Percentiles rank a stretch among this genome's conserved stretches.
These are phyloP conservation scores for Drosophila pallidifrons DNA, from an alignment of 1,140 invertebrate genomes.

Conservation along the genomic window DNA sequence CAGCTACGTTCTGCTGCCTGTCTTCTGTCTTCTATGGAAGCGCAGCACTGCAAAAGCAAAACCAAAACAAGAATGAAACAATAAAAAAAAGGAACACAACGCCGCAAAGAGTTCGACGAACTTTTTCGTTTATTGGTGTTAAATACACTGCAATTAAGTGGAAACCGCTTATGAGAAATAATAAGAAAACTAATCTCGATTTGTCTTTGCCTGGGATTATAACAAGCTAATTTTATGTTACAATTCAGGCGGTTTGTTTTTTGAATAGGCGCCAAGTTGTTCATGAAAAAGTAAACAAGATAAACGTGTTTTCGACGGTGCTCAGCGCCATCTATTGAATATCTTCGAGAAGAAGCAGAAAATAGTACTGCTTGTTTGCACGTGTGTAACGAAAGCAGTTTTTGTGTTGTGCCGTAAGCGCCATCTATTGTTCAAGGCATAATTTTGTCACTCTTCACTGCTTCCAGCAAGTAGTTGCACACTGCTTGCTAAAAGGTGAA, in stretches of 20 bases:
- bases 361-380: background rate
- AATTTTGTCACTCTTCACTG: background rate
- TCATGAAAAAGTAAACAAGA: background rate
- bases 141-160: slow-evolving; percentile 46
- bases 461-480: background rate
- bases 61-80: slow-evolving; percentile 36
- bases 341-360: background rate
- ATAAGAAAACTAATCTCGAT: too few relatives aligned
- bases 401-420: background rate
- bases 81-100: slow-evolving; percentile 32
- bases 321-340: slow-evolving; percentile 6
- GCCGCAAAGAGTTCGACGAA: slow-evolving; percentile 59
- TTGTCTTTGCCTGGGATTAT: too few relatives aligned
- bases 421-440: slow-evolving; percentile 8
- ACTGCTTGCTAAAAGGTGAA: background rate
- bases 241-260: background rate
- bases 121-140: slow-evolving; percentile 53
- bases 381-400: background rate
- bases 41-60: slow-evolving; percentile 19
- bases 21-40: slow-evolving; percentile 59
- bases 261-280: background rate
- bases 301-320: background rate
- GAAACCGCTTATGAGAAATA: slow-evolving; percentile 1
- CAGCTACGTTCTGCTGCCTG: slow-evolving; percentile 4
- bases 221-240: too few relatives aligned